Base-by-base conservation (phyloP, 1,140 invertebrate species). In the Eciton burchellii region DNA sequence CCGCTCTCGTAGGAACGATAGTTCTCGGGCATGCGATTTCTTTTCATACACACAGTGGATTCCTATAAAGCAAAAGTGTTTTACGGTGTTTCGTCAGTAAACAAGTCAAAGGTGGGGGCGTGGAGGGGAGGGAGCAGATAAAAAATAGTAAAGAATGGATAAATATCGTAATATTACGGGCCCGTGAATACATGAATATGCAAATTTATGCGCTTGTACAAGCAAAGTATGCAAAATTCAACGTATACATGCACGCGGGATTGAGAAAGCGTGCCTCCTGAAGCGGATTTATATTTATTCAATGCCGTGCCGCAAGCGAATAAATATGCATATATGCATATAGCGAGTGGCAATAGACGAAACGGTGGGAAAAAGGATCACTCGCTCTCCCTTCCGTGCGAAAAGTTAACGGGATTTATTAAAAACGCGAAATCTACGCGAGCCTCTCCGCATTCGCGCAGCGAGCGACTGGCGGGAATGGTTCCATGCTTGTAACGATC, bases 91-190 rank as follows among this genome's bases (percentile, higher is more conserved):
- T n/a, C n/a, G n/a, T n/a, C n/a, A 11, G 8, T 3, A 5, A 26
- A 68, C 54, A 77, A 77, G 43, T 68, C 56, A 1, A 6, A 56
- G n/a, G n/a, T n/a, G n/a, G n/a, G n/a, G n/a, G n/a, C n/a, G n/a
- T n/a, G n/a, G n/a, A n/a, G n/a, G n/a, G n/a, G n/a, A n/a, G n/a
- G 29, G 56, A 29, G 14, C 19, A 56, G 56, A 41, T 16, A 56
- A 56, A 68, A 79, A 9, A 19, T 24, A 21, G 5, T 21, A 19
- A 54, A 21, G 49, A 68, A 56, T 63, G 21, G n/a, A 21, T 68
- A 68, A 63, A 56, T 57, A 79, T 79, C 49, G 21, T 68, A 79
- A 79, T 76, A 14, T 77, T 54, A 70, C 56, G 24, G 35, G 35
- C 16, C 16, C 49, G 19, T 8, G 24, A 29, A 45, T 56, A 9